phyloP scores from a whole-genome alignment of 2,113 vertebrate genomes.

The Dendrocopos noguchii region DNA sequence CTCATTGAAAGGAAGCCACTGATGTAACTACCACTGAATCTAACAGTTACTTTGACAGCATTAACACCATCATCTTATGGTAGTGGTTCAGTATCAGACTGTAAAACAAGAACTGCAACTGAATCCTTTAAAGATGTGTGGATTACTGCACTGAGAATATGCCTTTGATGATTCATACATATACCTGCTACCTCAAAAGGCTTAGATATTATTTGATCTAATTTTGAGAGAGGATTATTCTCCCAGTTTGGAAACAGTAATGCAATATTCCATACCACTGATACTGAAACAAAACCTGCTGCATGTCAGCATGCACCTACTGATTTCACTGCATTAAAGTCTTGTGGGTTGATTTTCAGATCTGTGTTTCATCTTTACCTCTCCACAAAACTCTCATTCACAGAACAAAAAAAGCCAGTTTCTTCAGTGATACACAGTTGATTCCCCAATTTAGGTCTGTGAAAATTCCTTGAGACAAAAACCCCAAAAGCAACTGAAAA shows the following conservation, averaged over 20 bases:
- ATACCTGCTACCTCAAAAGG: slow-evolving; percentile 1
- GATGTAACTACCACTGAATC: background rate
- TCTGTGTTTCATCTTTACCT: background rate
- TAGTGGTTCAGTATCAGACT: background rate
- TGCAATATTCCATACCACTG: background rate
- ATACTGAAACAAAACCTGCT: background rate
- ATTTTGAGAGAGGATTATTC: slow-evolving; percentile 8
- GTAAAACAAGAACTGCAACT: background rate
- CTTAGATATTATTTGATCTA: background rate
- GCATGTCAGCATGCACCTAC: background rate
- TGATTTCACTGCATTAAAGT: background rate
- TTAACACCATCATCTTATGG: background rate
- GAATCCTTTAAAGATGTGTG: background rate
- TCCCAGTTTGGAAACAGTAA: background rate
- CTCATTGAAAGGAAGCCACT: background rate
- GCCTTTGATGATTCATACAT: background rate
- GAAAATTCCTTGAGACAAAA: background rate
- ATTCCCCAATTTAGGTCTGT: background rate
- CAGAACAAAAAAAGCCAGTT: background rate
- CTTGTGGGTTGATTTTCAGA: background rate
- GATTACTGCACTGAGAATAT: background rate
- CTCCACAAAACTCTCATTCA: background rate
- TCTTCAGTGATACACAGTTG: background rate
- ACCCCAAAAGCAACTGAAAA: background rate
- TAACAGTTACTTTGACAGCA: background rate